These are phyloP conservation scores for Mugil cephalus DNA, from an alignment of 2,113 vertebrate species.

Conservation along the genomic window DNA sequence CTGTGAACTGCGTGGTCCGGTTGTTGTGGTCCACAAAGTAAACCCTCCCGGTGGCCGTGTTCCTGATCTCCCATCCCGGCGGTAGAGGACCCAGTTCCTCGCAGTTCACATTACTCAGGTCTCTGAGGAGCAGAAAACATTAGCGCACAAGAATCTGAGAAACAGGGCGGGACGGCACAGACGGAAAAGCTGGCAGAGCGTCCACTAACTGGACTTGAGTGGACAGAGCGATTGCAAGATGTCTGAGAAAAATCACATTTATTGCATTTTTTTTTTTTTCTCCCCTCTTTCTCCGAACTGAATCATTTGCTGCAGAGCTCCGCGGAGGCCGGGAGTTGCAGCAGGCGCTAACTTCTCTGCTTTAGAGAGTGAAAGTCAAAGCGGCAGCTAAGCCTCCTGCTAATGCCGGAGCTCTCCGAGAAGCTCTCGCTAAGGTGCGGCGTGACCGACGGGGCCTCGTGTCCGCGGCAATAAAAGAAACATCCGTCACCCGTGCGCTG, in stretches of 20 bases:
- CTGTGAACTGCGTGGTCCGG: constrained; percentile 98
- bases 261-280: constrained; percentile 47
- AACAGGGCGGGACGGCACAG: neutral
- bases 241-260: constrained; percentile 70
- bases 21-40: constrained; percentile 99
- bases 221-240: constrained; percentile 53
- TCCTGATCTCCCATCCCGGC: constrained; percentile 98
- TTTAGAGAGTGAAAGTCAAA: constrained; percentile 34
- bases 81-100: constrained; percentile 98
- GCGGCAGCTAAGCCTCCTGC: constrained; percentile 27
- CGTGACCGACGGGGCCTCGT: constrained; percentile 49
- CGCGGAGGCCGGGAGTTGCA: constrained; percentile 68
- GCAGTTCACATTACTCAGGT: constrained; percentile 99
- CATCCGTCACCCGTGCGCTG: constrained; percentile 39
- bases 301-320: constrained; percentile 86
- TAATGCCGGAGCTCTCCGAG: constrained; percentile 28
- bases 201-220: constrained; percentile 48
- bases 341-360: constrained; percentile 65
- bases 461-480: constrained; percentile 55
- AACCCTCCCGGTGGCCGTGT: constrained; percentile 97
- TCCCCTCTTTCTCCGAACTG: constrained; percentile 40
- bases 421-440: constrained; percentile 48
- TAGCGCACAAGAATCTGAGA: constrained; percentile 21
- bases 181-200: neutral
- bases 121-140: constrained; percentile 84